Base-by-base conservation (phyloP, 2,888 invertebrate genomes). In the Chrysolina oricalcia region DNA sequence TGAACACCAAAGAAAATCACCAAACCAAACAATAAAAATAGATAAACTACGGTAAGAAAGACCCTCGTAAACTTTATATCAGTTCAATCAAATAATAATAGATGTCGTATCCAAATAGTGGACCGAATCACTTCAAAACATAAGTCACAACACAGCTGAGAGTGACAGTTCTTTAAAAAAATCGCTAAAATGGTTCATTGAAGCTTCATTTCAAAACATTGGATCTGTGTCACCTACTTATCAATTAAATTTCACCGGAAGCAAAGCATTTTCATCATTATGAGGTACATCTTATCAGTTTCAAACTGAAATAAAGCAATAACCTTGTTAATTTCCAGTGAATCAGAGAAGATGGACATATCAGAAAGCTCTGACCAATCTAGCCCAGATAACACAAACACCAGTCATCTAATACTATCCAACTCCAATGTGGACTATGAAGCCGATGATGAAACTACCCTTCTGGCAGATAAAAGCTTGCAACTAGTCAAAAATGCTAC, bases 401-500 rank as follows among this genome's bases (percentile, higher is more conserved):
- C 80, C 75, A 79, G 80, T 77, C 81, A 81, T 40, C 72, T 83
- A 62, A 77, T 78, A 27, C 75, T 83, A 21, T 70, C 79, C 17
- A 79, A 81, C 64, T 74, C 80, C 4, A 80, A 80, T 56, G 77
- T 79, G 73, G 81, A 81, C 56, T 79, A 81, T 43, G 78, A 83
- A 40, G 76, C 74, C 17, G 67, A 53, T 27, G 69, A 46, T 35
- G 68, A 67, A 64, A 70, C 46, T 48, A 74, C 63, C 11, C 53
- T 41, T 17, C 19, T 23, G 1, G 13, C 40, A 13, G 53, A 68
- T 19, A 40, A 43, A 43, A 53, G 21, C 21, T 1, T 40, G 17
- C 19, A 70, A 40, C 53, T 48, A n/a, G 70, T 74, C 41, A 75
- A 80, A 68, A 87, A 88, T 81, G 88, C 88, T 63, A 89, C 88